Conservation (phyloP, 2,888 invertebrate species). For the Sthenelais limicola region DNA sequence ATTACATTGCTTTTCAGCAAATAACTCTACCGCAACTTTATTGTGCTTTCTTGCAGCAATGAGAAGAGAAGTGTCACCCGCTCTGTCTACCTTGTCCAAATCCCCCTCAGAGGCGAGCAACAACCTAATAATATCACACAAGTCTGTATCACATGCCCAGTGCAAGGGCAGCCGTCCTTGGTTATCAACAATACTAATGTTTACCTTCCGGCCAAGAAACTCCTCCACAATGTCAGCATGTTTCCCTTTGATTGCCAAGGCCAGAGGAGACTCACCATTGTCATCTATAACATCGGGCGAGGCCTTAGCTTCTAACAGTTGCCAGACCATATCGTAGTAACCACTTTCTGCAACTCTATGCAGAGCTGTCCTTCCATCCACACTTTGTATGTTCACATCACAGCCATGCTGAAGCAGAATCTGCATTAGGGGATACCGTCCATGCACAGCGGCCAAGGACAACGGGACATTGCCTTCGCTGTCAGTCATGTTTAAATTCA, state of each 20-base stretch:
- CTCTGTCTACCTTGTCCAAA: conserved; percentile 4
- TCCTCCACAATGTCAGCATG: conserved; percentile 28
- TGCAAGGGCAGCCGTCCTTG: conserved; percentile 35
- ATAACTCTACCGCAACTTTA: conserved; percentile 8
- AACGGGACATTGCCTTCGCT: conserved; percentile 19
- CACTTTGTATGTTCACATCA: conserved; percentile 32
- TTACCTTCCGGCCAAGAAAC: conserved; percentile 18
- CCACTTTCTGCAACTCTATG: conserved; percentile 42
- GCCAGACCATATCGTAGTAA: conserved; percentile 23
- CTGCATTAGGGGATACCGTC: conserved; percentile 11
- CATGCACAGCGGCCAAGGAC: conserved; percentile 9
- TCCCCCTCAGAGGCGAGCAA: conserved; percentile 1
- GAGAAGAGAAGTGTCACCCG: conserved; percentile 4
- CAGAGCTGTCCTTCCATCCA: conserved; percentile 43
- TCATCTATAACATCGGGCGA: conserved; percentile 26
- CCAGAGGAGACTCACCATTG: conserved; percentile 35
- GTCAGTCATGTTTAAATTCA: conserved; percentile 22
- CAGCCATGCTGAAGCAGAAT: not conserved
- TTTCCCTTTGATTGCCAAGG: conserved; percentile 34
- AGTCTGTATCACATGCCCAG: conserved; percentile 8
- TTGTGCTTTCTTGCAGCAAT: conserved; percentile 14
- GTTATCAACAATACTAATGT: conserved; percentile 30
- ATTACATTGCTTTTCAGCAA: too few relatives aligned
- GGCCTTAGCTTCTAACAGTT: conserved; percentile 11
- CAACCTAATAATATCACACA: not conserved